Conservation (phyloP, 2,113 vertebrate genomes). For the Natator depressus region DNA sequence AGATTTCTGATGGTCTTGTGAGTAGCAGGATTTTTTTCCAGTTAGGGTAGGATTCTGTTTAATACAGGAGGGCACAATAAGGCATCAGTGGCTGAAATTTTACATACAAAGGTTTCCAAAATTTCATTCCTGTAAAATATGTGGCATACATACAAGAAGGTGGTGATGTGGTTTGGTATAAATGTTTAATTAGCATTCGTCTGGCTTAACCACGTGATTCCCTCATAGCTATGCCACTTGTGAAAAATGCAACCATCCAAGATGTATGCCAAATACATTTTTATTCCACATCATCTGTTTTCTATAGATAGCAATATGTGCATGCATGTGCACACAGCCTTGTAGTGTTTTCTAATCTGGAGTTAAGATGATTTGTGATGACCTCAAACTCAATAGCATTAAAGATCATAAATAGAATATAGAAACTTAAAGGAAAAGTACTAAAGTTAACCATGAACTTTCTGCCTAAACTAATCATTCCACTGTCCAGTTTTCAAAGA, state of each 20-base stretch:
- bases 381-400: neutral
- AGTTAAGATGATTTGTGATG: neutral
- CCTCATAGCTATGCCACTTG: neutral
- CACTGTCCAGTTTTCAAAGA: neutral
- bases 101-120: neutral
- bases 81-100: neutral
- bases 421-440: constrained; percentile 22
- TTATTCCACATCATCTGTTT: neutral
- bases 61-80: neutral
- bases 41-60: neutral
- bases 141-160: neutral
- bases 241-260: neutral
- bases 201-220: neutral
- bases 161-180: neutral
- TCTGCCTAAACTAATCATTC: constrained; percentile 14
- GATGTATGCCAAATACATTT: neutral
- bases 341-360: neutral
- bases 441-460: neutral
- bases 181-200: neutral
- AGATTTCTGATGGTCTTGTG: neutral
- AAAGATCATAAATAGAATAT: constrained; percentile 53
- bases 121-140: neutral
- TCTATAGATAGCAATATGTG: neutral
- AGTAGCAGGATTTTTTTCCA: neutral
- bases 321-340: neutral